Evolutionary conservation across 2,797 vertebrate species (phyloP).

Genomic region (Macrochelys suwanniensis): DNA sequence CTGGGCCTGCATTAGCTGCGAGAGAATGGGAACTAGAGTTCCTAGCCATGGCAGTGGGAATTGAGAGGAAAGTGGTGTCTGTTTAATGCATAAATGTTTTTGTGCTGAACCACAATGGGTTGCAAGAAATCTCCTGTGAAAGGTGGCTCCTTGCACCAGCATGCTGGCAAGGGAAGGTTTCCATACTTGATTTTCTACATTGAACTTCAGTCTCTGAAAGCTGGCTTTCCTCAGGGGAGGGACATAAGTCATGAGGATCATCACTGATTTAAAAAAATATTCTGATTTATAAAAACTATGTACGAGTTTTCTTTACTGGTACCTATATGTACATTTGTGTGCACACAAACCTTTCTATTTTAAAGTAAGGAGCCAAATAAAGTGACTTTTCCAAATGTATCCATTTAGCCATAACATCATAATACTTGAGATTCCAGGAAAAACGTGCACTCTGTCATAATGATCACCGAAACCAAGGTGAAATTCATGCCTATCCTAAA

Average conservation of each 20-base stretch:
- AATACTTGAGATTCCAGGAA: not conserved
- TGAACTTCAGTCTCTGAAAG: not conserved
- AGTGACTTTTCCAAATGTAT: not conserved
- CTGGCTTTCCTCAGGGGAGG: not conserved
- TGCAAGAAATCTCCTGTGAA: not conserved
- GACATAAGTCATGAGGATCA: not conserved
- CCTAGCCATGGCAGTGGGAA: not conserved
- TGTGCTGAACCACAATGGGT: not conserved
- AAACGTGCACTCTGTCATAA: not conserved
- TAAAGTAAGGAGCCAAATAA: not conserved
- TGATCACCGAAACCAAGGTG: not conserved
- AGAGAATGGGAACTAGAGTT: not conserved
- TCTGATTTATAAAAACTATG: not conserved
- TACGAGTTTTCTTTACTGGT: not conserved
- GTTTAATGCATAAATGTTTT: not conserved
- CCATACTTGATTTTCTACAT: not conserved
- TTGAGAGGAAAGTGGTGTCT: not conserved
- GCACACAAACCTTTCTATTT: not conserved
- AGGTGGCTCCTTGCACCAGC: not conserved
- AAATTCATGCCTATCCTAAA: not conserved
- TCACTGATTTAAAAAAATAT: not conserved
- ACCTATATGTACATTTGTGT: not conserved
- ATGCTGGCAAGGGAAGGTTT: not conserved
- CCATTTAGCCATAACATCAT: not conserved
- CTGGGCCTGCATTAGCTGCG: rapidly evolving